Base-by-base conservation (phyloP, 2,113 vertebrate genomes). In the Sinocyclocheilus maitianheensis region DNA sequence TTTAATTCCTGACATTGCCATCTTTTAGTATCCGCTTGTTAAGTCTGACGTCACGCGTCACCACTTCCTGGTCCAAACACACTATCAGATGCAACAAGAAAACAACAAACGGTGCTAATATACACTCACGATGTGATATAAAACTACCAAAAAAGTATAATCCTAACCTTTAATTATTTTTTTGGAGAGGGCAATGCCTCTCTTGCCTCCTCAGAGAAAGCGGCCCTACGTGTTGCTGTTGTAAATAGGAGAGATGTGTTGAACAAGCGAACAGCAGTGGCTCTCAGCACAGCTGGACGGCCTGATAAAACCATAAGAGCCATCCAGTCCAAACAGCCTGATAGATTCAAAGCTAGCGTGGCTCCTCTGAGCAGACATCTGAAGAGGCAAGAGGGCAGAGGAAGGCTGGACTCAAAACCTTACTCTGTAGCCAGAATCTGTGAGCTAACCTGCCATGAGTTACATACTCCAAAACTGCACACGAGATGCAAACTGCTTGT, bases 281-380 rank as follows among this genome's bases (percentile, higher is more conserved):
- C 60, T 77, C 83, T 51, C 72, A 53, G 84, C 75, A 85, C 84
- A 77, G 84, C 84, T 85, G 84, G 58, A 85, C 37, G 74, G 74
- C 74, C 74, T 58, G 75, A 85, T 85, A 85, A 77, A 62, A 40
- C 81, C 72, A 16, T 16, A 20, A 79, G 77, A 79, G 77, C 34
- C 53, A 14, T 62, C 77, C 30, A 43, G 77, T 79, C 77, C 55
- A 79, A 79, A 79, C 77, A 79, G 55, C 22, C 77, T 62, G 77
- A 80, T 80, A 43, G 77, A 80, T 80, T 62, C 58, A 80, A 80
- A 80, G 77, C 26, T 60, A 60, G 10, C 77, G 5, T 4, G 8
- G 53, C 72, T 76, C 53, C 77, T 78, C 77, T 60, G 77, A 79
- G 53, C 77, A 10, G 5, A 80, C 77, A 80, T 80, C 77, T 80